Evolutionary conservation across 1,140 invertebrate genomes (phyloP).

Genomic region (Mercenaria mercenaria): DNA sequence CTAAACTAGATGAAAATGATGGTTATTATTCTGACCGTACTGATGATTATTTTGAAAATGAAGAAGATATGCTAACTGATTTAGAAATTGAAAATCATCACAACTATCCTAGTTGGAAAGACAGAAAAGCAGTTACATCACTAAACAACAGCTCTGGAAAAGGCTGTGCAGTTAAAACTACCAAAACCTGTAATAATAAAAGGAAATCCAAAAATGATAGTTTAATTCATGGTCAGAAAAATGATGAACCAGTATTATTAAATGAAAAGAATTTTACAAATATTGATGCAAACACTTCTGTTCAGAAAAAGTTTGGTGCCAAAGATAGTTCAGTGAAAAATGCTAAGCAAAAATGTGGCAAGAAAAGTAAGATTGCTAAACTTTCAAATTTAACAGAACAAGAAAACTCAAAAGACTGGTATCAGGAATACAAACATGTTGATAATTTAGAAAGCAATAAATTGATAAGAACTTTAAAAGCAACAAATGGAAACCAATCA

Average conservation of each 20-base stretch:
- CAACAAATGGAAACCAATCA: background rate
- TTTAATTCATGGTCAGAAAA: background rate
- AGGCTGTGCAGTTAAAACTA: no score
- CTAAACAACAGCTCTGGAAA: background rate
- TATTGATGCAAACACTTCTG: background rate
- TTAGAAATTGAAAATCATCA: background rate
- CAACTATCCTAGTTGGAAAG: no score
- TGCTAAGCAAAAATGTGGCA: background rate
- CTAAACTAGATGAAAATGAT: background rate
- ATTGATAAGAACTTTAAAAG: background rate
- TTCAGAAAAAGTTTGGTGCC: background rate
- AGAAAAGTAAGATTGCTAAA: background rate
- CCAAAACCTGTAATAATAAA: no score
- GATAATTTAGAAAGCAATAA: background rate
- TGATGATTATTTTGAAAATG: conserved; percentile 43
- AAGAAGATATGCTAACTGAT: background rate
- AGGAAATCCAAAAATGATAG: background rate
- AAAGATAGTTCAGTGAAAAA: background rate
- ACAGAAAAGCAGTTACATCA: background rate
- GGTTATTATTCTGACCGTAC: conserved; percentile 10
- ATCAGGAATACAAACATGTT: background rate
- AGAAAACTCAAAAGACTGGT: background rate
- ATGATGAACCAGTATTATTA: background rate
- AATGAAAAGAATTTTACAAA: background rate
- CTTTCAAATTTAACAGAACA: background rate